These are phyloP conservation scores for Lycodopsis pacificus DNA, from an alignment of 2,797 vertebrate species.

Conservation along the genomic window DNA sequence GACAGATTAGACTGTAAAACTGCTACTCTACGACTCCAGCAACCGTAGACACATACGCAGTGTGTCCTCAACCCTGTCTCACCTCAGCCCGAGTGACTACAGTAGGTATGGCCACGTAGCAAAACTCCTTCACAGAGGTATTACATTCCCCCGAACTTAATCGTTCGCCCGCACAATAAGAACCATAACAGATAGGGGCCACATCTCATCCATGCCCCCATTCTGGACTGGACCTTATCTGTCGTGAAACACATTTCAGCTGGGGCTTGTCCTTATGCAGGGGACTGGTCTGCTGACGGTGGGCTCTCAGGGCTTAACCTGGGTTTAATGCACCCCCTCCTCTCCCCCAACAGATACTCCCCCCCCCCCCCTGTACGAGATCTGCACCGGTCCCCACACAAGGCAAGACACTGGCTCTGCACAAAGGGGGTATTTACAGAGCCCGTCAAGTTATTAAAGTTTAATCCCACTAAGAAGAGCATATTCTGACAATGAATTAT, in stretches of 20 bases:
- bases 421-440: conserved; percentile 84
- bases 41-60: conserved; percentile 28
- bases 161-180: conserved; percentile 78
- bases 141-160: conserved; percentile 82
- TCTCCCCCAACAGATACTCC: conserved; percentile 53
- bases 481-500: conserved; percentile 88
- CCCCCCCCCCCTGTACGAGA: conserved; percentile 24
- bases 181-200: conserved; percentile 80
- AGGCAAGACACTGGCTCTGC: conserved; percentile 68
- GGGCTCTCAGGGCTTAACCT: conserved; percentile 78
- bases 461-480: conserved; percentile 87
- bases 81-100: conserved; percentile 47
- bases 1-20: conserved; percentile 43
- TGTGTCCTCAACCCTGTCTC: conserved; percentile 46
- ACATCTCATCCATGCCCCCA: conserved; percentile 77
- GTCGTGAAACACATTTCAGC: conserved; percentile 83
- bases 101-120: conserved; percentile 46
- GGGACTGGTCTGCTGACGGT: conserved; percentile 76
- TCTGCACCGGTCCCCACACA: conserved; percentile 45
- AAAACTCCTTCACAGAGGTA: conserved; percentile 73
- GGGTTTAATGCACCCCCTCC: conserved; percentile 67
- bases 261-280: conserved; percentile 54
- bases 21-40: conserved; percentile 7
- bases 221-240: conserved; percentile 84
- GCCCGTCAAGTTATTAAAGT: conserved; percentile 87